Evolutionary conservation across 2,888 invertebrate species (phyloP).

Genomic region (Trissonchulus latispiculum): DNA sequence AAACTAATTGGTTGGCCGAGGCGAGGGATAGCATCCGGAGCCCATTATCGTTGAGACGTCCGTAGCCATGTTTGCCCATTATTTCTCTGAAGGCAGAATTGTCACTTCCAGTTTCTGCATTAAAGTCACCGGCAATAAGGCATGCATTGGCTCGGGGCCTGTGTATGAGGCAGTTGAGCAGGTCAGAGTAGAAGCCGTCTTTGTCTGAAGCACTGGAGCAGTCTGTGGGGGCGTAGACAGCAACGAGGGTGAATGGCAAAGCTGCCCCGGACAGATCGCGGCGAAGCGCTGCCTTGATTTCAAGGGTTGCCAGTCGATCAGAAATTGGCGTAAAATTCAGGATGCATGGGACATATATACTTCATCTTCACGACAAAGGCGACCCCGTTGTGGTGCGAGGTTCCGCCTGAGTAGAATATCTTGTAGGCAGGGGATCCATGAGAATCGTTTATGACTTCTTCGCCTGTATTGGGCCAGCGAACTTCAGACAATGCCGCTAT

Average conservation of each 20-base stretch:
- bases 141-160: no score
- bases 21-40: no score
- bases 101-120: no score
- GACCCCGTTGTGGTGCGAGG: background rate
- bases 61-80: no score
- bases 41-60: no score
- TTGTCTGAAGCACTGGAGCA: background rate
- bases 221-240: background rate
- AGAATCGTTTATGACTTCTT: background rate
- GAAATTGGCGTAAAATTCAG: background rate
- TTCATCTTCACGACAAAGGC: background rate
- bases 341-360: background rate
- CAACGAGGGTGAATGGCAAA: background rate
- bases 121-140: no score
- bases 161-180: no score
- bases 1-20: no score
- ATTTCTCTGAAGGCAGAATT: no score
- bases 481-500: background rate
- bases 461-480: background rate
- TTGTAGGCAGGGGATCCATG: background rate
- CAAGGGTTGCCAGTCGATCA: background rate
- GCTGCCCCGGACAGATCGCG: no score
- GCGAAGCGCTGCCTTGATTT: background rate
- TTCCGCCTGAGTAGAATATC: background rate
- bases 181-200: constrained; percentile 1